A percentile compares a stretch with the other conserved stretches of the same genome.
These are phyloP conservation scores for Myotis brandtii DNA, from an alignment of 2,113 vertebrate genomes.

Conservation along the genomic window DNA sequence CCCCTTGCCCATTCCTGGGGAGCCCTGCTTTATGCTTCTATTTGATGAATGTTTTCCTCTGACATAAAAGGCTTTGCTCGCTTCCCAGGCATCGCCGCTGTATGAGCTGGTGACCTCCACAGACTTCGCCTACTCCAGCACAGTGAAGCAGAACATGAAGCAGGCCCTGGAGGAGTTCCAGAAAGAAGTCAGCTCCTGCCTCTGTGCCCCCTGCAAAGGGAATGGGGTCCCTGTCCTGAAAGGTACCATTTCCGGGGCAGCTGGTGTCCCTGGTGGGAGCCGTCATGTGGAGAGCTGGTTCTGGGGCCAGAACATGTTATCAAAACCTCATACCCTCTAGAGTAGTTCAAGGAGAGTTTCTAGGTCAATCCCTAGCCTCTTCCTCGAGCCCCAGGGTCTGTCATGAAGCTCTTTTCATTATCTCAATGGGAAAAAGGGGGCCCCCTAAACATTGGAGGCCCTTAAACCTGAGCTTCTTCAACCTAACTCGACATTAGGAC, in stretches of 20 bases:
- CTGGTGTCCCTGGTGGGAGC: background rate
- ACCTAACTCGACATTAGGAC: background rate
- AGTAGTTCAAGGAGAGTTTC: background rate
- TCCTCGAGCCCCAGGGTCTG: background rate
- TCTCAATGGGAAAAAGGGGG: background rate
- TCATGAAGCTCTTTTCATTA: background rate
- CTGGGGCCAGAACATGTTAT: background rate
- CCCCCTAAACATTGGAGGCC: background rate
- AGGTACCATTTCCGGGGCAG: constrained; percentile 84
- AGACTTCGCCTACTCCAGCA: constrained; percentile 85
- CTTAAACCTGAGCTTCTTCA: background rate
- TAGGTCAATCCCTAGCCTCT: background rate
- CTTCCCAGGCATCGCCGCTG: constrained; percentile 89
- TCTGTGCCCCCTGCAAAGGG: constrained; percentile 90
- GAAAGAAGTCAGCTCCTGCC: constrained; percentile 90
- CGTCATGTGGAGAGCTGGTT: background rate
- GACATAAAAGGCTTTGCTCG: background rate
- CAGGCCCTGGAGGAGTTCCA: constrained; percentile 91
- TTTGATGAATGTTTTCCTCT: background rate
- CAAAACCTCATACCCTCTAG: background rate
- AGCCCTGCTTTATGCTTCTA: background rate
- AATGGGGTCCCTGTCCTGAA: constrained; percentile 91
- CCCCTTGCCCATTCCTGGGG: background rate
- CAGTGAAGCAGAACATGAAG: constrained; percentile 91
- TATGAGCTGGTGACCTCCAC: constrained; percentile 91